Percentiles rank a stretch among this genome's conserved stretches.
phyloP scores from a whole-genome alignment of 2,113 vertebrate genomes.

The Regulus satrapa region DNA sequence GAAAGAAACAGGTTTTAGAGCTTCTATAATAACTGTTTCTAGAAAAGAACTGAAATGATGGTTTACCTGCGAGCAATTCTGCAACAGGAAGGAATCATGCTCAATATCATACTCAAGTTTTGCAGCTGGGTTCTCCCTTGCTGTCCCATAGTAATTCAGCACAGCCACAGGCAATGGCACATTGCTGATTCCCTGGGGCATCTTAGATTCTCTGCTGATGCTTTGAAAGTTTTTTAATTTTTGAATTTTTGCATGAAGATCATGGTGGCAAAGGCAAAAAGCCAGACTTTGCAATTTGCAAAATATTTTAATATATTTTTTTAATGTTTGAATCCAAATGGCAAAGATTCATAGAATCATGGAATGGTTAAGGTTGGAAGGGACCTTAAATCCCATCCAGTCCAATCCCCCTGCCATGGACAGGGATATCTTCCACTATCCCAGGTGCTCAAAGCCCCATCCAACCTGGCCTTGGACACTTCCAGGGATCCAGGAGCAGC shows the following conservation, averaged over 20 bases:
- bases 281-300: not conserved
- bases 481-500: not conserved
- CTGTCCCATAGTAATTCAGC: not conserved
- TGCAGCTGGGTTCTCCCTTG: not conserved
- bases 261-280: not conserved
- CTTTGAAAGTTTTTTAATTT: not conserved
- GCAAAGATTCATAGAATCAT: not conserved
- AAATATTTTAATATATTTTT: not conserved
- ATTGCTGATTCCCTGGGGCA: not conserved
- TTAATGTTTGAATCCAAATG: not conserved
- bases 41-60: not conserved
- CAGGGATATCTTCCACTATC: not conserved
- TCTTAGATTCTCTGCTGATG: not conserved
- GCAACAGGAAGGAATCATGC: not conserved
- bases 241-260: not conserved
- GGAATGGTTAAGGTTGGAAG: not conserved
- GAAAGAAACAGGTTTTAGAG: not conserved
- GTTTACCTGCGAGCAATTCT: not conserved
- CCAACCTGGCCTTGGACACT: not conserved
- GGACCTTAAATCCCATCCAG: not conserved
- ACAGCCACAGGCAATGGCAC: rapidly evolving
- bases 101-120: not conserved
- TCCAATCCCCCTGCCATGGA: not conserved
- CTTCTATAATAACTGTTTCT: not conserved
- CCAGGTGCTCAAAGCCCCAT: rapidly evolving